Percentiles rank a stretch among this genome's conserved stretches.
Conservation (phyloP, 2,888 invertebrate genomes). For the Pteria penguin region DNA sequence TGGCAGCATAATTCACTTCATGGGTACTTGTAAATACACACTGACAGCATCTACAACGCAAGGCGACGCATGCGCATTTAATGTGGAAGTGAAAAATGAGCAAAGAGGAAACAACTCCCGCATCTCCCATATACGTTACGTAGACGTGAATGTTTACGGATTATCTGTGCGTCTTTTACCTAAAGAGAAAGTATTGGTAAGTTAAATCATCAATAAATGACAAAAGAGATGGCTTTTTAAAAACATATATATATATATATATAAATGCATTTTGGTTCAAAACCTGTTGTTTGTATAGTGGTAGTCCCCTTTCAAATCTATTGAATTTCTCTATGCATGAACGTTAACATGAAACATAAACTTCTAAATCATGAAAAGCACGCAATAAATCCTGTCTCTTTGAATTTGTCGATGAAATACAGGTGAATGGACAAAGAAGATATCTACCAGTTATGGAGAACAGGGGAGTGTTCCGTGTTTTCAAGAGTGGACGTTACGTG, state of each 20-base stretch:
- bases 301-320: too few relatives aligned
- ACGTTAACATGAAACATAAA: too few relatives aligned
- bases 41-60: constrained; percentile 58
- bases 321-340: too few relatives aligned
- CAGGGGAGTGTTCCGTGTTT: constrained; percentile 15
- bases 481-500: constrained; percentile 27
- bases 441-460: constrained; percentile 12
- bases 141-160: constrained; percentile 49
- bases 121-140: constrained; percentile 54
- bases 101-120: constrained; percentile 45
- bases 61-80: constrained; percentile 48
- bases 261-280: too few relatives aligned
- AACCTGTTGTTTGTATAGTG: too few relatives aligned
- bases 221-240: too few relatives aligned
- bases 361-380: too few relatives aligned
- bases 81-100: constrained; percentile 57
- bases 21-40: constrained; percentile 73
- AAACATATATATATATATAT: too few relatives aligned
- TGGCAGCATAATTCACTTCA: constrained; percentile 64
- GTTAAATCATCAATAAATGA: too few relatives aligned
- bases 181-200: constrained; percentile 7
- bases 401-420: neutral
- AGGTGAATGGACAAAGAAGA: constrained; percentile 7
- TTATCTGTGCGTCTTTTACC: neutral
- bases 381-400: neutral